These are phyloP conservation scores for Drosophila leonis DNA, from an alignment of 2,888 invertebrate genomes.

Conservation along the genomic window DNA sequence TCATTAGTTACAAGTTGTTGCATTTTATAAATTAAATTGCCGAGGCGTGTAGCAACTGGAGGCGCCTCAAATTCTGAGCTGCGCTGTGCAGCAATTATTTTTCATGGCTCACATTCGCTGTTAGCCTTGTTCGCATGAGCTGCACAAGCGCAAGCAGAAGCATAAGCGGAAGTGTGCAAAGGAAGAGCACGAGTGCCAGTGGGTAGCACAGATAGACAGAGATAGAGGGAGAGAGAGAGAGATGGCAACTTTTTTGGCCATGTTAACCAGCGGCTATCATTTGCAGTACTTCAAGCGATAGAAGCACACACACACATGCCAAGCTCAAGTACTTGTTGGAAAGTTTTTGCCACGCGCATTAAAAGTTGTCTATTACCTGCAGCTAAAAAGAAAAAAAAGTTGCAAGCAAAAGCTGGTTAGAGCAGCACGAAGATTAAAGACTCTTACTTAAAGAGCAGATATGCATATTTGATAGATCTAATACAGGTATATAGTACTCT, in stretches of 20 bases:
- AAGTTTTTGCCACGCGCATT: conserved; percentile 34
- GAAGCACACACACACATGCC: conserved; percentile 6
- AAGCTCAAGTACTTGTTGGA: conserved; percentile 14
- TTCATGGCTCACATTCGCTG: conserved; percentile 36
- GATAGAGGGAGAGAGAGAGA: conserved; percentile 3
- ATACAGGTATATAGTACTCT: neutral
- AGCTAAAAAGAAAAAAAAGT: conserved; percentile 2
- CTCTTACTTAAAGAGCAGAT: neutral
- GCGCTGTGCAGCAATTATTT: conserved; percentile 43
- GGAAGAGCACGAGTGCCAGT: neutral
- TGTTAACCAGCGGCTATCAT: conserved; percentile 37
- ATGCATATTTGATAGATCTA: neutral
- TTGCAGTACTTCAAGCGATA: conserved; percentile 29
- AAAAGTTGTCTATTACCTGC: conserved; percentile 34
- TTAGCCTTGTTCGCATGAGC: conserved; percentile 43
- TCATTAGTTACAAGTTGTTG: conserved; percentile 75
- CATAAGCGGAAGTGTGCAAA: neutral
- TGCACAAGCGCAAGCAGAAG: conserved; percentile 3
- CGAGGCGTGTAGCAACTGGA: conserved; percentile 33
- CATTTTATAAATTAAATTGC: conserved; percentile 78
- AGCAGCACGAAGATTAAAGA: neutral
- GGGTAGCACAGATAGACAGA: neutral
- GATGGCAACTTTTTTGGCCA: conserved; percentile 25
- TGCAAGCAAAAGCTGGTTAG: neutral
- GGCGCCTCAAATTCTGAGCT: conserved; percentile 26